A percentile compares a stretch with the other conserved stretches of the same genome.
These are phyloP conservation scores for Alca torda DNA, from an alignment of 2,797 vertebrate species.

Conservation along the genomic window DNA sequence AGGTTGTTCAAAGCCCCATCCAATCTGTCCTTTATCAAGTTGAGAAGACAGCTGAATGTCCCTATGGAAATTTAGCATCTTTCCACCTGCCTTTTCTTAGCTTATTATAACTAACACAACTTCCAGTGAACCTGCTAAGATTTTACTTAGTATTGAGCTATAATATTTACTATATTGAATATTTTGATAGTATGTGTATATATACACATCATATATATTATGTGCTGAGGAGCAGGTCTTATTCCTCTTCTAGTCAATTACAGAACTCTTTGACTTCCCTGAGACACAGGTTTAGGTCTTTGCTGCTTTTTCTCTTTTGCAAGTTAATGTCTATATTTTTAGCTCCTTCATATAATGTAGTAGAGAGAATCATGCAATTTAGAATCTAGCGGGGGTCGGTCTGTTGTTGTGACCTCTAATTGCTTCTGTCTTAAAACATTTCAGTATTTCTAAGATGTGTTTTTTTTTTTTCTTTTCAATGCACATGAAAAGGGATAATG, in stretches of 20 bases:
- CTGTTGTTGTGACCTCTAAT: conserved; percentile 35
- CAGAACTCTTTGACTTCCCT: neutral
- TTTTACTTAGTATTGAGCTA: neutral
- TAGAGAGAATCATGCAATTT: neutral
- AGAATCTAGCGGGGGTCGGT: neutral
- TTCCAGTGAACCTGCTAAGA: neutral
- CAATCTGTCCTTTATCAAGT: neutral
- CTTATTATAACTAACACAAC: neutral
- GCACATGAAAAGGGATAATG: conserved; percentile 54
- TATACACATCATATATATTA: neutral
- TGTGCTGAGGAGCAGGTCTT: neutral
- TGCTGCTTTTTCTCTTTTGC: neutral
- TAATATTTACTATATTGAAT: neutral
- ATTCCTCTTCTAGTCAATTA: neutral
- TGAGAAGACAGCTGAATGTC: neutral
- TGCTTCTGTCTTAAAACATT: conserved; percentile 63
- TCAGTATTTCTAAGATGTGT: neutral
- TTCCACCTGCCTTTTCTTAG: neutral
- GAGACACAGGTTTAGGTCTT: neutral
- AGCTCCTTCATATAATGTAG: neutral
- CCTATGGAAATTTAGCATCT: neutral
- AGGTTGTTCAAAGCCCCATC: neutral
- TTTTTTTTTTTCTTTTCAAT: conserved; percentile 49
- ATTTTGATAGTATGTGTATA: neutral
- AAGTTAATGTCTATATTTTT: neutral